Evolutionary conservation across 1,140 invertebrate species (phyloP).

Genomic region (Gyrodactylus salaris): DNA sequence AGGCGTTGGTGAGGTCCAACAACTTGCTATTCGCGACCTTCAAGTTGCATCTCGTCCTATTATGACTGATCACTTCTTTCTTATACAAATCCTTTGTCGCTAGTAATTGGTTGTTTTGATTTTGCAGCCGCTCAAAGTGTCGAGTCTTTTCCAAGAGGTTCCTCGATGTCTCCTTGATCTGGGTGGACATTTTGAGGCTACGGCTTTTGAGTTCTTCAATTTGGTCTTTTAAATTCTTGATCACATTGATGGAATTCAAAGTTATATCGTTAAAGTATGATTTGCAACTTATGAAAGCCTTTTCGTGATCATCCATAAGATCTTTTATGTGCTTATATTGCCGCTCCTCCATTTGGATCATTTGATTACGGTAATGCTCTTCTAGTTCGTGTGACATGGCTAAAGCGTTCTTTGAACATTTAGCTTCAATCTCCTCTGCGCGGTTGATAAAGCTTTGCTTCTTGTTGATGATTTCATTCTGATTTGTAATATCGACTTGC

Average conservation of each 20-base stretch:
- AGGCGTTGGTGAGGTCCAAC: neutral
- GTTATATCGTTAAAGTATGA: neutral
- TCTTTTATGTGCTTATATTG: neutral
- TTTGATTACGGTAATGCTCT: neutral
- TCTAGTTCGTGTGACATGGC: neutral
- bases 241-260: neutral
- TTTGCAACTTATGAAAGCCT: neutral
- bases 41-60: neutral
- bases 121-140: neutral
- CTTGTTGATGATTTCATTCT: neutral
- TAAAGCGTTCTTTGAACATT: neutral
- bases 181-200: neutral
- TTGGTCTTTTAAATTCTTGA: neutral
- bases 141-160: neutral
- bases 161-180: neutral
- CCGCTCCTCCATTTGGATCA: neutral
- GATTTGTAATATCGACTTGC: neutral
- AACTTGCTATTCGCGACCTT: neutral
- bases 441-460: neutral
- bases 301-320: neutral
- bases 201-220: neutral
- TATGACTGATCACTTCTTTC: neutral
- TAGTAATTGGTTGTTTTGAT: neutral
- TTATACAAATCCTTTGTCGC: neutral
- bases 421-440: neutral